Conservation (phyloP, 2,113 vertebrate species). For the Phocoena sinus region DNA sequence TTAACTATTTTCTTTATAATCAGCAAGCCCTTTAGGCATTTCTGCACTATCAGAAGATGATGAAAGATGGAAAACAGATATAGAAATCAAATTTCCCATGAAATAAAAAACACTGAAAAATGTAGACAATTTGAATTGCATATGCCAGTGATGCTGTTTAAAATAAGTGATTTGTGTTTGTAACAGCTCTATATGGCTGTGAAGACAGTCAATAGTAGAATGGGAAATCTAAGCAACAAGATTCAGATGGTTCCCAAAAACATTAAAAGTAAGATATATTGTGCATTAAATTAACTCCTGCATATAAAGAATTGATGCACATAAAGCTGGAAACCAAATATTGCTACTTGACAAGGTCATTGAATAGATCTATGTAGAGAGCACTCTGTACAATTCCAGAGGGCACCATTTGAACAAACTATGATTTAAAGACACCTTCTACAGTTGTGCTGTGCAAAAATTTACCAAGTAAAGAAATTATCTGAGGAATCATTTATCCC, state of each 20-base stretch:
- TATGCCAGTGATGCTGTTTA: not conserved
- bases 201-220: not conserved
- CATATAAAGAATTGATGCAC: not conserved
- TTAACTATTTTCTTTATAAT: conserved; percentile 28
- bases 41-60: not conserved
- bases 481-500: not conserved
- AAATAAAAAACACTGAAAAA: conserved; percentile 6
- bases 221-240: conserved; percentile 13
- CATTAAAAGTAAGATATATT: not conserved
- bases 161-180: not conserved
- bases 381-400: not conserved
- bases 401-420: not conserved
- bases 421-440: not conserved
- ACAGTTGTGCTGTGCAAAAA: not conserved
- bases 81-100: not conserved
- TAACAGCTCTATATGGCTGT: not conserved
- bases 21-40: not conserved
- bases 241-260: not conserved
- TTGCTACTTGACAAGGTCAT: not conserved
- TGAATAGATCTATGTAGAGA: not conserved
- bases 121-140: not conserved
- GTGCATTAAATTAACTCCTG: not conserved
- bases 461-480: not conserved
- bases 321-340: not conserved
- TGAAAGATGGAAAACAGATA: conserved; percentile 5